phyloP scores from a whole-genome alignment of 2,113 vertebrate species.

The Grantiella picta region DNA sequence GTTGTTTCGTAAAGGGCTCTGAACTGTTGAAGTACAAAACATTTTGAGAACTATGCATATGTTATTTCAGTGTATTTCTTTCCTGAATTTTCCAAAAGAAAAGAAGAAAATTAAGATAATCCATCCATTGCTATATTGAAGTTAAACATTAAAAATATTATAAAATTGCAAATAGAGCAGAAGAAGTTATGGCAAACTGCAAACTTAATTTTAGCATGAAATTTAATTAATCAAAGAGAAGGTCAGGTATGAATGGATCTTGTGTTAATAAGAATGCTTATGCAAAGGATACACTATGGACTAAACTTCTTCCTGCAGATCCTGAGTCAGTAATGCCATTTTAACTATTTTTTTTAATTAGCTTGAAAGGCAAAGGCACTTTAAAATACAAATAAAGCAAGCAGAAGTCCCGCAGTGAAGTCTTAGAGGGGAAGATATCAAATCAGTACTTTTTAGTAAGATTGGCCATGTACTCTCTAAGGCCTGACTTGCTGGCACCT shows the following conservation, averaged over 20 bases:
- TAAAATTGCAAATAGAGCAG: not conserved
- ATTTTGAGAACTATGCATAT: not conserved
- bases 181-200: not conserved
- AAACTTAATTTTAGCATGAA: not conserved
- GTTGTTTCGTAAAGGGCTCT: not conserved
- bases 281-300: not conserved
- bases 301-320: not conserved
- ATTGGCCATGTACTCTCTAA: not conserved
- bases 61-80: not conserved
- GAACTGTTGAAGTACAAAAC: not conserved
- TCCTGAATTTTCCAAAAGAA: not conserved
- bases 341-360: not conserved
- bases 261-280: not conserved
- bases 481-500: not conserved
- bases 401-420: not conserved
- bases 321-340: not conserved
- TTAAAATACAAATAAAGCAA: not conserved
- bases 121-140: not conserved
- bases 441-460: not conserved
- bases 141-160: not conserved
- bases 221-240: not conserved
- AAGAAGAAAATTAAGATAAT: not conserved
- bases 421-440: not conserved
- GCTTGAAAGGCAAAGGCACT: not conserved
- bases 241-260: not conserved